phyloP scores from a whole-genome alignment of 92 coral and sea anemone genomes.

The Meandrina meandrites region DNA sequence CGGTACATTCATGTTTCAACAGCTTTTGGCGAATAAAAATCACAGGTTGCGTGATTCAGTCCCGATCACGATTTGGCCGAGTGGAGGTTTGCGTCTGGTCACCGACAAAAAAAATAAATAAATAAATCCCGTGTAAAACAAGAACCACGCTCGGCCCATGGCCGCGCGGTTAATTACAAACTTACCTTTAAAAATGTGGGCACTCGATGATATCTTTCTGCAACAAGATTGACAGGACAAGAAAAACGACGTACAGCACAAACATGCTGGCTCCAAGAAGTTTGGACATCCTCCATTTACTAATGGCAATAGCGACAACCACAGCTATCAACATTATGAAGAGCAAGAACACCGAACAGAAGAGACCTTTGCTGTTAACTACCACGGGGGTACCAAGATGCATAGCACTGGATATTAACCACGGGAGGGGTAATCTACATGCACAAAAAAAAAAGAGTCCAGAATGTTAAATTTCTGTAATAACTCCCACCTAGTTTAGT shows the following conservation, averaged over 20 bases:
- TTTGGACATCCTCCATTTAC: conserved; percentile 93
- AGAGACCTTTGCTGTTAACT: conserved; percentile 76
- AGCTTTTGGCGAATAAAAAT: too few species aligned
- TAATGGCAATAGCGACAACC: conserved; percentile 68
- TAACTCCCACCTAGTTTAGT: not conserved
- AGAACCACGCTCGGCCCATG: too few species aligned
- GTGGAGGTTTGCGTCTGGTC: too few species aligned
- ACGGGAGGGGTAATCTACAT: conserved; percentile 95
- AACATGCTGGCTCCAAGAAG: conserved; percentile 84
- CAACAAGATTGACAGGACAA: conserved; percentile 74
- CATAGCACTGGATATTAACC: conserved; percentile 75
- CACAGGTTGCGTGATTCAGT: too few species aligned
- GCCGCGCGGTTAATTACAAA: too few species aligned
- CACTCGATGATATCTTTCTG: conserved; percentile 43
- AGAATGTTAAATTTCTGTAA: not conserved
- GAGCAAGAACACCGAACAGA: conserved; percentile 86
- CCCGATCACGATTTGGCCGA: too few species aligned
- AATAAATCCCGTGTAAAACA: too few species aligned
- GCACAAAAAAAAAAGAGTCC: not conserved
- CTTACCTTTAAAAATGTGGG: conserved; percentile 1
- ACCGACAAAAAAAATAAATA: too few species aligned
- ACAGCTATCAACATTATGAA: conserved; percentile 86
- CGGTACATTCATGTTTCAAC: too few species aligned
- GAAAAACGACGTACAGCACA: conserved; percentile 71
- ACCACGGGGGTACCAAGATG: conserved; percentile 55